A percentile compares a stretch with the other conserved stretches of the same genome.
These are phyloP conservation scores for Chelonus formosanus DNA, from an alignment of 2,888 invertebrate genomes.

Conservation along the genomic window DNA sequence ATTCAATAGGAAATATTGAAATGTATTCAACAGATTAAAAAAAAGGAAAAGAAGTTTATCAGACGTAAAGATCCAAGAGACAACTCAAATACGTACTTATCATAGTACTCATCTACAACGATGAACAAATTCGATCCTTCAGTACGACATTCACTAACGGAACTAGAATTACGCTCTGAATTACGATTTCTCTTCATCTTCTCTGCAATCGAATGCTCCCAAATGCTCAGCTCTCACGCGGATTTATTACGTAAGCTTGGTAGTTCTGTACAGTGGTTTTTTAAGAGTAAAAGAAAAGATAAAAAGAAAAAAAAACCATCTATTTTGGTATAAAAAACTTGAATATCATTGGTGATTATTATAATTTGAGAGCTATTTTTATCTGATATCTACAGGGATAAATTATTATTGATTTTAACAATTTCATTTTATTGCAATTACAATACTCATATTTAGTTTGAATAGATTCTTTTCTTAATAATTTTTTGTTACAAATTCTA, in stretches of 20 bases:
- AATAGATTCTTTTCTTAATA: too few relatives aligned
- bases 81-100: background rate
- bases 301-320: background rate
- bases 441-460: too few relatives aligned
- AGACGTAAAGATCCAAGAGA: too few relatives aligned
- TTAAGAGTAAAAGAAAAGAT: background rate
- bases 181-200: constrained; percentile 19
- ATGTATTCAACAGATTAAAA: too few relatives aligned
- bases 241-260: constrained; percentile 18
- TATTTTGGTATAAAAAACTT: background rate
- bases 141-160: constrained; percentile 12
- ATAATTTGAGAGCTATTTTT: too few relatives aligned
- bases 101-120: constrained; percentile 1
- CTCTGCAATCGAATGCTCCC: constrained; percentile 10
- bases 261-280: background rate
- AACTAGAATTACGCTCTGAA: constrained; percentile 16
- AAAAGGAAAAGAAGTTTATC: too few relatives aligned
- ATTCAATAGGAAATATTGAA: too few relatives aligned
- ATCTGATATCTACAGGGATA: too few relatives aligned
- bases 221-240: constrained; percentile 18
- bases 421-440: too few relatives aligned
- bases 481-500: too few relatives aligned
- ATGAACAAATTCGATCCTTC: constrained; percentile 12
- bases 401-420: too few relatives aligned
- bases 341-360: too few relatives aligned